Percentiles rank a stretch among this genome's conserved stretches.
phyloP scores from a whole-genome alignment of 2,113 vertebrate genomes.

The Ochotona princeps region DNA sequence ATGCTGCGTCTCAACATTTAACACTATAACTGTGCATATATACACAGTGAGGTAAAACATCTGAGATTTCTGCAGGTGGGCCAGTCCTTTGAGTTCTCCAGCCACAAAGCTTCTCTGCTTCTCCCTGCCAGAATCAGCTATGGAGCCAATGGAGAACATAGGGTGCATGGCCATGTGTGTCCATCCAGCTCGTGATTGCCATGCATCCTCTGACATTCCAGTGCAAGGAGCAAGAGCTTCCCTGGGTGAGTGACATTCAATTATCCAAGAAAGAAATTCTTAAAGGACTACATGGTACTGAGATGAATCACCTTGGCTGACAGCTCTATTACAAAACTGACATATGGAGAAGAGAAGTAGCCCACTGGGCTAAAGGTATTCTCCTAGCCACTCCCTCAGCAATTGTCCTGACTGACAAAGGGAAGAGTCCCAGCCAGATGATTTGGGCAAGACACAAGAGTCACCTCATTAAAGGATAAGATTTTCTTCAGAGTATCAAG shows the following conservation, averaged over 20 bases:
- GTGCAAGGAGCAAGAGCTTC: conserved; percentile 68
- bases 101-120: neutral
- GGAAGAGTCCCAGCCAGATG: neutral
- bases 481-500: conserved; percentile 1
- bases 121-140: neutral
- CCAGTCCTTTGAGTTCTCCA: neutral
- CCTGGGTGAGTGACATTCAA: conserved; percentile 81
- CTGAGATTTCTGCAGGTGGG: neutral
- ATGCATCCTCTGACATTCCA: conserved; percentile 56
- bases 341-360: conserved; percentile 65
- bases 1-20: neutral
- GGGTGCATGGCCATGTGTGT: neutral
- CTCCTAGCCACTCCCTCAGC: conserved; percentile 41
- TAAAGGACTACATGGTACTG: conserved; percentile 75
- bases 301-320: conserved; percentile 82
- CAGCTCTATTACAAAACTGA: conserved; percentile 81
- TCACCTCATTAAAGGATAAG: conserved; percentile 35
- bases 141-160: neutral
- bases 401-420: neutral
- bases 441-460: conserved; percentile 7
- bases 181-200: neutral
- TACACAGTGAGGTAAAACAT: neutral
- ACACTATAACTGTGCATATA: neutral
- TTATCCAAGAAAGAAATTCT: conserved; percentile 80
- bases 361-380: conserved; percentile 60